These are phyloP conservation scores for Diglossa brunneiventris DNA, from an alignment of 2,113 vertebrate genomes.

Conservation along the genomic window DNA sequence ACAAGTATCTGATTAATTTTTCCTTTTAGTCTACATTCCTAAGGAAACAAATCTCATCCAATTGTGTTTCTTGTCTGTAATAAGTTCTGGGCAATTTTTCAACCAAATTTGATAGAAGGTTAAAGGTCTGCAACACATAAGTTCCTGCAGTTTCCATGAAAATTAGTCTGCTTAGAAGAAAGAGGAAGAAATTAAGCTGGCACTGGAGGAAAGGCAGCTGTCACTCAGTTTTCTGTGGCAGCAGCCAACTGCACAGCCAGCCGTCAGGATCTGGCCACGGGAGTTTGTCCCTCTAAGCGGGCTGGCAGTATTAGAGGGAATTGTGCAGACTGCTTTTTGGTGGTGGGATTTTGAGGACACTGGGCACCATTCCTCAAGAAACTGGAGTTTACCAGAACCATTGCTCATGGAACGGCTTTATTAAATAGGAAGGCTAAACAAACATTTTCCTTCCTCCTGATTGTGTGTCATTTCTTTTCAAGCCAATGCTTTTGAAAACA, in stretches of 20 bases:
- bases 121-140: not conserved
- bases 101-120: not conserved
- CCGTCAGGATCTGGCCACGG: not conserved
- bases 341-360: not conserved
- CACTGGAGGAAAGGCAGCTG: conserved; percentile 1
- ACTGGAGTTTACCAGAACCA: conserved; percentile 4
- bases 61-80: not conserved
- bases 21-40: not conserved
- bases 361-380: not conserved
- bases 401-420: not conserved
- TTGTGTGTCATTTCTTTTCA: conserved; percentile 51
- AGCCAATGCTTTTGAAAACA: conserved; percentile 41
- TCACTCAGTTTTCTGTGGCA: not conserved
- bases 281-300: not conserved
- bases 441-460: conserved; percentile 50
- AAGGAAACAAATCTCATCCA: conserved; percentile 8
- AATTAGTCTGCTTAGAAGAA: not conserved
- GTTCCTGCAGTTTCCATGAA: conserved; percentile 4
- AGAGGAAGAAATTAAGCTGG: not conserved
- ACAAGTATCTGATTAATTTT: not conserved
- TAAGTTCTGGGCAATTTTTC: conserved; percentile 13
- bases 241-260: not conserved
- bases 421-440: conserved; percentile 41
- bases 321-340: not conserved
- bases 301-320: not conserved